Conservation (phyloP, 1,140 invertebrate genomes). For the Eufriesea mexicana region DNA sequence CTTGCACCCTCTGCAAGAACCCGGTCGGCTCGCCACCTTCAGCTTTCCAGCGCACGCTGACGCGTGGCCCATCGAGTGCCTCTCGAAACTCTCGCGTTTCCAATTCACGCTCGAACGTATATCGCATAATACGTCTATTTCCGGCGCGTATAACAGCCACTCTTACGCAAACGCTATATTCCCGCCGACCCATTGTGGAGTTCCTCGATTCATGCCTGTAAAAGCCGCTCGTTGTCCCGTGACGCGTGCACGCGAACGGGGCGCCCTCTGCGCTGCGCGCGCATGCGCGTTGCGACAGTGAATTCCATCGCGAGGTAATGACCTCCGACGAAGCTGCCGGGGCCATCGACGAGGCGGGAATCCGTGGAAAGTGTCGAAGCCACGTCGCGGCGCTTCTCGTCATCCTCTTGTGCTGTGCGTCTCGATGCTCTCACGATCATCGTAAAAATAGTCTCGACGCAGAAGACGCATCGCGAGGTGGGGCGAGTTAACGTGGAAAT, state of each 20-base stretch:
- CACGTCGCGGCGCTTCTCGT: background rate
- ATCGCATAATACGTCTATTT: constrained; percentile 44
- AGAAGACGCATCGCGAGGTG: too few relatives aligned
- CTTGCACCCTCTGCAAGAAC: background rate
- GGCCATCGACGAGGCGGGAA: constrained; percentile 10
- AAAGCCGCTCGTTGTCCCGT: constrained; percentile 32
- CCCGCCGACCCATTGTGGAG: constrained; percentile 12
- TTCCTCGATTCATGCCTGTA: constrained; percentile 23
- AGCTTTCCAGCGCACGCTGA: background rate
- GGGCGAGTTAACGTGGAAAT: too few relatives aligned
- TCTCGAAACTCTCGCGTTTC: constrained; percentile 35
- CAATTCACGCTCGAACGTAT: constrained; percentile 33
- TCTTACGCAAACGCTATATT: constrained; percentile 45
- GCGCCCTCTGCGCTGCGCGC: too few relatives aligned
- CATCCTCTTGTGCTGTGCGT: background rate
- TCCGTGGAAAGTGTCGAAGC: background rate
- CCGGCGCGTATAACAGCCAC: constrained; percentile 15
- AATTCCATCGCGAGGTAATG: constrained; percentile 42
- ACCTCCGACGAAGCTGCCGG: constrained; percentile 18
- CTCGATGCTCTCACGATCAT: background rate
- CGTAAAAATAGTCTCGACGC: constrained; percentile 8
- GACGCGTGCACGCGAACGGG: background rate
- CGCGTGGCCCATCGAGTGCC: background rate
- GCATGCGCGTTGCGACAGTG: constrained; percentile 3
- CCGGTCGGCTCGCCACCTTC: background rate